These are phyloP conservation scores for Sphaerodactylus townsendi DNA, from an alignment of 2,113 vertebrate species.

Conservation along the genomic window DNA sequence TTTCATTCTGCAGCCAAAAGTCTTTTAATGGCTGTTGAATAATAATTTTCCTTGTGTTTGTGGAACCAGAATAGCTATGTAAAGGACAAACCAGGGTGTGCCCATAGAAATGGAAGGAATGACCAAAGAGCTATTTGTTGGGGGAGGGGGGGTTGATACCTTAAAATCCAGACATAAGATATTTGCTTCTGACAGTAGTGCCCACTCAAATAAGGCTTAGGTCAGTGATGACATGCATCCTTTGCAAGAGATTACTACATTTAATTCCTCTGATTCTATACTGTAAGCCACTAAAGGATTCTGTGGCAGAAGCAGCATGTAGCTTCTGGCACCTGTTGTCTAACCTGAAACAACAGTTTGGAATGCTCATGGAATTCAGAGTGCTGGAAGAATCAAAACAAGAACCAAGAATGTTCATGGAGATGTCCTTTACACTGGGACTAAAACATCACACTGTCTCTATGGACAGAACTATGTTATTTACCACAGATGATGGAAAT, in stretches of 20 bases:
- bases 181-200: background rate
- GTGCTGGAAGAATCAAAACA: background rate
- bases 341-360: background rate
- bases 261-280: background rate
- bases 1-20: background rate
- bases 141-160: no score
- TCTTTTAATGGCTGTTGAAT: background rate
- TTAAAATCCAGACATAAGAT: background rate
- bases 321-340: background rate
- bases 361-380: background rate
- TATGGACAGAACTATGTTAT: background rate
- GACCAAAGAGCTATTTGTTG: background rate
- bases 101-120: background rate
- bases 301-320: no score
- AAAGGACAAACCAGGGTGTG: background rate
- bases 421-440: background rate
- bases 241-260: background rate
- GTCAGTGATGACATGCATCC: background rate
- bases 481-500: background rate
- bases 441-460: background rate
- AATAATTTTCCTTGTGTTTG: background rate
- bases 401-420: background rate
- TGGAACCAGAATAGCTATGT: background rate
- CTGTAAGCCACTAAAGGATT: background rate
- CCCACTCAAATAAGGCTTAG: background rate